Conservation (phyloP, 2,888 invertebrate species). For the Phalangium opilio region DNA sequence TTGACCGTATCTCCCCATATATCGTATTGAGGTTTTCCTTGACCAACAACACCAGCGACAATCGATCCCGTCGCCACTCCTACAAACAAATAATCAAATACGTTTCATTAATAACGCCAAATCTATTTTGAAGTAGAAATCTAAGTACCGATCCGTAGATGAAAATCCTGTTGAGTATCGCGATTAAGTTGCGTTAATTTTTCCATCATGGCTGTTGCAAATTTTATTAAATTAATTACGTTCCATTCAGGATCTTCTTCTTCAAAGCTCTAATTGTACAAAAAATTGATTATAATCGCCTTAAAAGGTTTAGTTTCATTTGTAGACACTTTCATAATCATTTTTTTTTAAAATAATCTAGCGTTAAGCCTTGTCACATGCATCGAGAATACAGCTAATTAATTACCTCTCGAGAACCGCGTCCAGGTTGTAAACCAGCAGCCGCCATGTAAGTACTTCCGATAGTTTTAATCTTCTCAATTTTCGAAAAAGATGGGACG, state of each 20-base stretch:
- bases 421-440: slow-evolving; percentile 13
- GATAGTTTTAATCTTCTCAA: slow-evolving; percentile 35
- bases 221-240: slow-evolving; percentile 43
- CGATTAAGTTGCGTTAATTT: slow-evolving; percentile 43
- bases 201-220: slow-evolving; percentile 55
- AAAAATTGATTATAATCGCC: neutral
- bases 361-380: too few species aligned
- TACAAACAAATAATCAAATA: slow-evolving; percentile 24
- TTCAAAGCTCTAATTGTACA: neutral
- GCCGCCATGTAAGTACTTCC: slow-evolving; percentile 35
- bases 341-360: too few species aligned
- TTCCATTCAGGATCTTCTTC: slow-evolving; percentile 25
- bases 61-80: slow-evolving; percentile 82
- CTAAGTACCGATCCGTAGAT: slow-evolving; percentile 51
- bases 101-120: neutral
- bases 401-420: neutral
- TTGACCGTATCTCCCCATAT: slow-evolving; percentile 72
- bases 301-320: too few species aligned
- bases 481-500: slow-evolving; percentile 27
- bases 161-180: slow-evolving; percentile 39
- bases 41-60: slow-evolving; percentile 87
- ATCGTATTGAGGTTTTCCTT: slow-evolving; percentile 18
- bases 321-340: too few species aligned
- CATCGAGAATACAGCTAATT: too few species aligned
- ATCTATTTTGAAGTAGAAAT: neutral